Conservation (phyloP, 2,113 vertebrate species). For the Lethenteron camtschaticum region DNA sequence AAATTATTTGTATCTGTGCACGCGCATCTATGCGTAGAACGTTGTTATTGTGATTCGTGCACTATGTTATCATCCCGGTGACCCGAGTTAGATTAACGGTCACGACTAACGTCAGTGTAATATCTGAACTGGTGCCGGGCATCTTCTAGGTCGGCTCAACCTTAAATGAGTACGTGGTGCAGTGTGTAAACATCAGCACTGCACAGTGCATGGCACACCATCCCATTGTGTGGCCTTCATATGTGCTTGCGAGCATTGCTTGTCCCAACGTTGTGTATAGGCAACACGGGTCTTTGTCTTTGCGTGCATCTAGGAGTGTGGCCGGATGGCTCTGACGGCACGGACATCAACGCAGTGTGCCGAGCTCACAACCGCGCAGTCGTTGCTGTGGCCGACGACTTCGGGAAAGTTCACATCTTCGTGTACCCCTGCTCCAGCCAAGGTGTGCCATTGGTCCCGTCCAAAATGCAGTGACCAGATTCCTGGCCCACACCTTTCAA, state of each 20-base stretch:
- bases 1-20: background rate
- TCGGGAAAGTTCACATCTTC: slow-evolving; percentile 68
- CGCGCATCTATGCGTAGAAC: background rate
- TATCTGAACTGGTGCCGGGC: too few relatives aligned
- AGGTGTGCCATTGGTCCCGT: slow-evolving; percentile 21
- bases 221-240: background rate
- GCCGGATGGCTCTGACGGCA: slow-evolving; percentile 59
- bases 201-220: background rate
- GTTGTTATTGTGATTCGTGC: background rate
- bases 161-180: too few relatives aligned
- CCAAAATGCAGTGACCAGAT: too few relatives aligned
- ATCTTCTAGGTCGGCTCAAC: background rate
- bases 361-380: slow-evolving; percentile 39
- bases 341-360: slow-evolving; percentile 55
- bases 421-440: slow-evolving; percentile 48
- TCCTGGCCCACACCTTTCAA: too few relatives aligned
- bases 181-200: too few relatives aligned
- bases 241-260: too few relatives aligned
- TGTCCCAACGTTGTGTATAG: background rate
- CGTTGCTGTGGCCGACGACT: slow-evolving; percentile 56
- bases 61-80: background rate
- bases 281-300: background rate
- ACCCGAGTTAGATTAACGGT: background rate
- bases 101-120: background rate
- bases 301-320: slow-evolving; percentile 35